Conservation (phyloP, 2,888 invertebrate genomes). For the Augiades crinisus region DNA sequence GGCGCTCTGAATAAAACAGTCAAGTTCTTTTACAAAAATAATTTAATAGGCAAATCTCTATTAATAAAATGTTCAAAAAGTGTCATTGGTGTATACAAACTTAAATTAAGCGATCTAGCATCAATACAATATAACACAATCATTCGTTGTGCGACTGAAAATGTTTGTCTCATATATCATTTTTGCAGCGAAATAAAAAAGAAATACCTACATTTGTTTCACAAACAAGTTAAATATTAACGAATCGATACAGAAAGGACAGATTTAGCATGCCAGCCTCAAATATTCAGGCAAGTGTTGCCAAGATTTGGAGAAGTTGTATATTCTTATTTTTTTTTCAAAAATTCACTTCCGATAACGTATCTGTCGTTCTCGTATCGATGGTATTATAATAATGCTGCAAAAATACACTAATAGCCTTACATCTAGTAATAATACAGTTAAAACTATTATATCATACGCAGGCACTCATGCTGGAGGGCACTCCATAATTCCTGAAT, state of each 20-base stretch:
- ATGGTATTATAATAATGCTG: conserved; percentile 18
- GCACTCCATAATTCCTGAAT: conserved; percentile 11
- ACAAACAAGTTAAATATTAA: conserved; percentile 16
- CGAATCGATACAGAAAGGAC: too few species aligned
- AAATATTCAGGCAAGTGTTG: too few species aligned
- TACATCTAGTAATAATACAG: conserved; percentile 19
- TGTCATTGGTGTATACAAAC: conserved; percentile 77
- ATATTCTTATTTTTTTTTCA: too few species aligned
- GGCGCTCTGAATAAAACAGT: conserved; percentile 1
- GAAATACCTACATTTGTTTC: conserved; percentile 16
- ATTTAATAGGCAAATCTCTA: conserved; percentile 79
- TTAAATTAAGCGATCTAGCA: conserved; percentile 63
- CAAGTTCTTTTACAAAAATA: conserved; percentile 72
- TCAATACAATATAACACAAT: conserved; percentile 53
- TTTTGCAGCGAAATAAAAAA: conserved; percentile 27
- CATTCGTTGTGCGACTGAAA: conserved; percentile 52
- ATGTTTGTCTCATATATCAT: conserved; percentile 26
- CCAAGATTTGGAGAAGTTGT: too few species aligned
- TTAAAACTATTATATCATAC: conserved; percentile 16
- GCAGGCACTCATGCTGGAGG: conserved; percentile 25
- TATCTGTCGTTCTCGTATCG: background rate
- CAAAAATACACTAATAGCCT: conserved; percentile 20
- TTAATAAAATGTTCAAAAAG: conserved; percentile 77
- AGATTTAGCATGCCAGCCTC: too few species aligned
- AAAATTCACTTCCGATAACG: too few species aligned